Conservation (phyloP, 2,113 vertebrate genomes). For the Rousettus leschenaultii region DNA sequence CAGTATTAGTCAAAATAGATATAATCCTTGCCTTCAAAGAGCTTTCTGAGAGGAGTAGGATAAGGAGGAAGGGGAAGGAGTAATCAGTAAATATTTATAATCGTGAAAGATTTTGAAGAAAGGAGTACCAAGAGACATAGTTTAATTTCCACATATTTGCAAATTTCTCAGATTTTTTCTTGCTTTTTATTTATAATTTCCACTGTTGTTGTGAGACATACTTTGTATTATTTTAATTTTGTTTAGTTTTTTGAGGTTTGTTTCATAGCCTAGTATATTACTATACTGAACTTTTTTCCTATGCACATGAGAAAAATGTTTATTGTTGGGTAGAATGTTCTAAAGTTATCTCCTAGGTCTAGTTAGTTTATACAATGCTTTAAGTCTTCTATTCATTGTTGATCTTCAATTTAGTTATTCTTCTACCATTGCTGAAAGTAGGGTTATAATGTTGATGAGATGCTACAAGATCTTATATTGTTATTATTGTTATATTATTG, state of each 20-base stretch:
- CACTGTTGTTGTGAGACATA: neutral
- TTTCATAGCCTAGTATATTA: neutral
- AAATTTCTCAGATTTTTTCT: neutral
- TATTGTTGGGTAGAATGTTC: neutral
- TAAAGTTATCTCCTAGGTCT: neutral
- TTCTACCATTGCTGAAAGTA: neutral
- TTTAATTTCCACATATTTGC: neutral
- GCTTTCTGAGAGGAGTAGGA: neutral
- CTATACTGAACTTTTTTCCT: neutral
- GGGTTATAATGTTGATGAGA: too few relatives aligned
- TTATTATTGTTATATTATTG: neutral
- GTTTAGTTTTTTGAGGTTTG: neutral
- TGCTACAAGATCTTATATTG: neutral
- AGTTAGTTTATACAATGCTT: neutral
- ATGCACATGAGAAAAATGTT: neutral
- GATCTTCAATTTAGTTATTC: neutral
- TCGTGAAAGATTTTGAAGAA: conserved; percentile 3
- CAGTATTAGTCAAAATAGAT: neutral
- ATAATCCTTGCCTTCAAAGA: neutral
- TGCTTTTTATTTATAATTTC: neutral
- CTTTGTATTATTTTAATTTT: neutral
- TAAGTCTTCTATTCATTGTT: neutral
- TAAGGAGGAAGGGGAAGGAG: neutral
- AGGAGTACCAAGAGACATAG: neutral
- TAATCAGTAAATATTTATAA: neutral